phyloP scores from a whole-genome alignment of 2,113 vertebrate genomes.

The Bettongia penicillata region DNA sequence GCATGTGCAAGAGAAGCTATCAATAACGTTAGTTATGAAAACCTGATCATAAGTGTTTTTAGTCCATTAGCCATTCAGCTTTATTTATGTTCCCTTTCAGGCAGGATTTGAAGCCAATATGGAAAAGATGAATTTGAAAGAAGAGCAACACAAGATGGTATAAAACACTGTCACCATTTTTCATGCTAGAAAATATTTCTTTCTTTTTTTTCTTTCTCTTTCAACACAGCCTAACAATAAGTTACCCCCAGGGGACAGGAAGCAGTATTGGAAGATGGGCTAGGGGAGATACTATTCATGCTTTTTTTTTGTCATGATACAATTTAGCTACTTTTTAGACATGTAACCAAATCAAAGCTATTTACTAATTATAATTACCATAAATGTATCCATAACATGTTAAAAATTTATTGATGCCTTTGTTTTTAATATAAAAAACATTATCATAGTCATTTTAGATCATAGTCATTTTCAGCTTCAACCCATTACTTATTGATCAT shows the following conservation, averaged over 20 bases:
- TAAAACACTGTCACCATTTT: conserved; percentile 80
- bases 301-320: conserved; percentile 62
- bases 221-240: conserved; percentile 67
- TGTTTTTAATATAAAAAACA: neutral
- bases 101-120: conserved; percentile 83
- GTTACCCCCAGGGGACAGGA: conserved; percentile 56
- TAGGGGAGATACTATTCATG: neutral
- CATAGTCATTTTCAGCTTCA: neutral
- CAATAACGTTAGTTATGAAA: conserved; percentile 87
- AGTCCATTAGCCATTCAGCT: conserved; percentile 85
- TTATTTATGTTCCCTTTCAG: conserved; percentile 86
- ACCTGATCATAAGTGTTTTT: conserved; percentile 87
- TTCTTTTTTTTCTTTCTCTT: conserved; percentile 69
- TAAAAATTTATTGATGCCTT: neutral
- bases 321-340: conserved; percentile 69
- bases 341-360: conserved; percentile 59
- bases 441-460: neutral
- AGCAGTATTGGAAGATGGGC: neutral
- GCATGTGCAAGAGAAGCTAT: conserved; percentile 78
- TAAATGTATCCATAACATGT: neutral
- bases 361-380: conserved; percentile 58
- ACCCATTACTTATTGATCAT: neutral
- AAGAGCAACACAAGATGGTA: conserved; percentile 76
- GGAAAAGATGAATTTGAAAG: conserved; percentile 82
- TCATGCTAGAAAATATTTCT: conserved; percentile 73